phyloP scores from a whole-genome alignment of 2,888 invertebrate species.

The Therioaphis trifolii region DNA sequence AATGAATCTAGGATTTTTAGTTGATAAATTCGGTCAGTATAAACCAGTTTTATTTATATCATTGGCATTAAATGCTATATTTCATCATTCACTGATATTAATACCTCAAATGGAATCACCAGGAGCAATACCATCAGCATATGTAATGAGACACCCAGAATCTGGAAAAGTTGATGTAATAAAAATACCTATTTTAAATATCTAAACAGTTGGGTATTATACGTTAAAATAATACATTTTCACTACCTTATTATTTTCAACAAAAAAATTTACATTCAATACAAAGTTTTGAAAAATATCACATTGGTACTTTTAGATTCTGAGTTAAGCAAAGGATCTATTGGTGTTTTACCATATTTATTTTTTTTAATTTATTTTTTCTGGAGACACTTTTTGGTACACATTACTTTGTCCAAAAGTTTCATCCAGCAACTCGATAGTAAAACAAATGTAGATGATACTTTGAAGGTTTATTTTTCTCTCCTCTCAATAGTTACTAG shows the following conservation, averaged over 20 bases:
- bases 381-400: no score
- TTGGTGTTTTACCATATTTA: no score
- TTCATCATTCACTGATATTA: constrained; percentile 82
- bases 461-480: no score
- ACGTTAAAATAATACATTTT: constrained; percentile 71
- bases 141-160: constrained; percentile 80
- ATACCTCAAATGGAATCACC: constrained; percentile 85
- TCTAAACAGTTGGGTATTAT: constrained; percentile 10
- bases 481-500: no score
- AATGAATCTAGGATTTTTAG: constrained; percentile 77
- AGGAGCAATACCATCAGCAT: constrained; percentile 80
- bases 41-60: constrained; percentile 85
- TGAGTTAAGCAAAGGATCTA: no score
- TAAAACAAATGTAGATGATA: no score
- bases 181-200: constrained; percentile 35
- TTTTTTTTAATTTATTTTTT: no score
- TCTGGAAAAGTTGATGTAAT: constrained; percentile 78
- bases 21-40: constrained; percentile 88
- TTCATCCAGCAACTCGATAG: no score
- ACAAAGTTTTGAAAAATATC: background rate
- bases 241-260: constrained; percentile 68
- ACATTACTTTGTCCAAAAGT: no score
- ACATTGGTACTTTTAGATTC: no score
- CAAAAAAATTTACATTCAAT: background rate
- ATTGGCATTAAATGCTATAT: constrained; percentile 80